Evolutionary conservation across 2,113 vertebrate genomes (phyloP), one percentile per base, ranked within the genome.

Genomic region (Zosterops lateralis): DNA sequence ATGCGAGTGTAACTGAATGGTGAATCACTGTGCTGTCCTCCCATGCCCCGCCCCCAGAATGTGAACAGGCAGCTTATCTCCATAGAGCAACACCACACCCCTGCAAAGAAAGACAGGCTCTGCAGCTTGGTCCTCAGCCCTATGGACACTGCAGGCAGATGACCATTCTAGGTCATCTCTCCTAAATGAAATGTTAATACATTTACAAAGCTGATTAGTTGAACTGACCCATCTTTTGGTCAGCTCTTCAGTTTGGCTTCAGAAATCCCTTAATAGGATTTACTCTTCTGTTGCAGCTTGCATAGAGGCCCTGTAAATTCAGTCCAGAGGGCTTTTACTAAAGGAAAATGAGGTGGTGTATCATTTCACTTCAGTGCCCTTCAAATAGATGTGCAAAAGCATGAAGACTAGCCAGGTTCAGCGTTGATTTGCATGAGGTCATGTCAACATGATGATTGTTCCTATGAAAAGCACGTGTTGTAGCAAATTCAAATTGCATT

Each of bases 181-280:
- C 53, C 73, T 87, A 65, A 80, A 81, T 38, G 42, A 91, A 92
- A 80, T 12, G 24, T 54, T 95, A 91, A 87, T 68, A n/a, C 57
- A 61, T 77, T 70, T 54, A 22, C 94, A 95, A 95, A 92, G 90
- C 91, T 84, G 74, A 94, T 94, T 93, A 92, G 53, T 31, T 67
- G 86, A 91, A 87, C 64, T 83, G 90, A 96, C 86, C 71, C 80
- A 88, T 92, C 86, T 92, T 95, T 94, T 85, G 73, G 80, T 73
- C 83, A 95, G 88, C 32, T 87, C 44, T 91, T 85, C 45, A 42
- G 54, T 45, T 58, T 62, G 54, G 26, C 75, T 94, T 87, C 60
- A 66, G 65, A 95, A 96, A 90, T 85, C 90, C 65, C 15, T 9
- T 94, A 96, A 96, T 44, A 93, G 57, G 90, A 96, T 97, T 94